These are phyloP conservation scores for Platycercus adscitus DNA, from an alignment of 2,113 vertebrate species.

Conservation along the genomic window DNA sequence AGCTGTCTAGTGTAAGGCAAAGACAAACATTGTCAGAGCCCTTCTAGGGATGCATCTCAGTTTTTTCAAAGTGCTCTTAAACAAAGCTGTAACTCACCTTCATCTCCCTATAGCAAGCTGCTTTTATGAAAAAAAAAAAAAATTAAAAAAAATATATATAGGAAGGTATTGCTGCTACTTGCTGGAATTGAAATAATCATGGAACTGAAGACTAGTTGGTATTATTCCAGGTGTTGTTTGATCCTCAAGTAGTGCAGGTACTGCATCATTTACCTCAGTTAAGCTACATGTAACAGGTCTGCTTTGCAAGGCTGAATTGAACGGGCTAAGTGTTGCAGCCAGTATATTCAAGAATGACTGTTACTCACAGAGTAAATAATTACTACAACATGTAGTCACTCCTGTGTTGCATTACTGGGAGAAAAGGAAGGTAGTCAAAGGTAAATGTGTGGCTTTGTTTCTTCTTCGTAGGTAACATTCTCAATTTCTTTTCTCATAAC, in stretches of 20 bases:
- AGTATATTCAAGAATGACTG: background rate
- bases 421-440: background rate
- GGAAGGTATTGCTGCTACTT: background rate
- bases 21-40: background rate
- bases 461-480: background rate
- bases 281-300: background rate
- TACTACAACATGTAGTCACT: background rate
- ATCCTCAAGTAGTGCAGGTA: background rate
- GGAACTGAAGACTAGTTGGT: background rate
- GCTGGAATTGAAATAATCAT: background rate
- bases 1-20: background rate
- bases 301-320: background rate
- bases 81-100: background rate
- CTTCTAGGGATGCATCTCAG: background rate
- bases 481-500: background rate
- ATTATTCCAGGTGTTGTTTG: background rate
- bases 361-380: background rate
- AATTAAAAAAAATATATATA: background rate
- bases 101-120: background rate
- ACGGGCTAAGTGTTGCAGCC: background rate
- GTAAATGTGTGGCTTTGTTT: background rate
- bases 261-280: background rate
- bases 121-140: background rate
- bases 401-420: background rate
- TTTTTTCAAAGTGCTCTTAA: background rate